Conservation (phyloP, 2,888 invertebrate genomes). For the Athalia cordata region DNA sequence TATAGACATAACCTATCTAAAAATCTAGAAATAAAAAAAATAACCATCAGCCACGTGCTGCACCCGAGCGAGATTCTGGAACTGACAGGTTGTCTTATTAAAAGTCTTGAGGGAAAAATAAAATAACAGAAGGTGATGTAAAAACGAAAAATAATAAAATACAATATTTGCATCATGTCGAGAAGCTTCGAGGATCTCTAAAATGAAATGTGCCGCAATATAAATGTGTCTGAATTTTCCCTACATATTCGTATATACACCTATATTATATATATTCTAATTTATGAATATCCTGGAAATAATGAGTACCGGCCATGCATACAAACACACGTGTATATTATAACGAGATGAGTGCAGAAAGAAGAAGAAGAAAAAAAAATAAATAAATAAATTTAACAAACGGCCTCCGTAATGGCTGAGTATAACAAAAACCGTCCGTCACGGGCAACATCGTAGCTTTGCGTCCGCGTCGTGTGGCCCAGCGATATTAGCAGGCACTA, state of each 20-base stretch:
- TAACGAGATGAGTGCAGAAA: neutral
- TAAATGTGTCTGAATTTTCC: no score
- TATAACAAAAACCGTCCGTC: slow-evolving; percentile 31
- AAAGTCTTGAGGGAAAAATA: neutral
- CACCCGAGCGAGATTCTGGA: neutral
- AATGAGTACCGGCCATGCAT: no score
- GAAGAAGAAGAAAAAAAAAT: neutral
- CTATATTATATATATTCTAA: no score
- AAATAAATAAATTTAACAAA: neutral
- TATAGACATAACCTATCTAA: no score
- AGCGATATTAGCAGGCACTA: slow-evolving; percentile 62
- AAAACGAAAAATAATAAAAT: neutral
- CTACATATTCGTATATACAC: no score
- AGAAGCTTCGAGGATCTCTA: no score
- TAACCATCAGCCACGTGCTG: neutral
- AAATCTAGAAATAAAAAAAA: neutral
- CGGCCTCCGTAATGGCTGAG: neutral
- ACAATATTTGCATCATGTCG: no score
- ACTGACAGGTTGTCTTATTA: slow-evolving; percentile 20
- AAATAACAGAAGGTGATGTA: neutral
- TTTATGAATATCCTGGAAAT: no score
- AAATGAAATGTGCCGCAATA: no score
- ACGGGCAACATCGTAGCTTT: slow-evolving; percentile 17
- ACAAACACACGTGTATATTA: no score
- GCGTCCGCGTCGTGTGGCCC: slow-evolving; percentile 18